Evolutionary conservation across 2,113 vertebrate species (phyloP).

Genomic region (Gracilinanus agilis): DNA sequence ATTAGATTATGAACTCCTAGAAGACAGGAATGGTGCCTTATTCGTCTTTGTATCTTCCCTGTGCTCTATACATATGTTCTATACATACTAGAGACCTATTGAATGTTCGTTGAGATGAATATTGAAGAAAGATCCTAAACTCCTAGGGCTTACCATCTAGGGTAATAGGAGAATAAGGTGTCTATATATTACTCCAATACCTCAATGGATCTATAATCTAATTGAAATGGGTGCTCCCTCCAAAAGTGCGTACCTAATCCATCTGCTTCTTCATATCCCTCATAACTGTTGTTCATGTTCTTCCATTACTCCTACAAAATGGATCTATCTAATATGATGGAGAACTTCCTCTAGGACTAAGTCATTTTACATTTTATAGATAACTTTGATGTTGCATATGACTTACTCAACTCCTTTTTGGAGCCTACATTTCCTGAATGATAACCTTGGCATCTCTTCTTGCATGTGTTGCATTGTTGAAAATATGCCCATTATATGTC

Average conservation of each 20-base stretch:
- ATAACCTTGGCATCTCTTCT: background rate
- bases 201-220: background rate
- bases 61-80: background rate
- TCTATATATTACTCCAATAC: background rate
- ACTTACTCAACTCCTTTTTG: background rate
- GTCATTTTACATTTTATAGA: background rate
- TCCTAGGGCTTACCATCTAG: background rate
- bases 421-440: background rate
- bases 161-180: background rate
- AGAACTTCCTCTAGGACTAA: background rate
- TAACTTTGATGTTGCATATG: background rate
- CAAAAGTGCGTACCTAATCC: background rate
- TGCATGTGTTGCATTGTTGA: background rate
- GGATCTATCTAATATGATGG: background rate
- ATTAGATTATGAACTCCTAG: background rate
- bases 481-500: background rate
- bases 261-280: background rate
- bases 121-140: background rate
- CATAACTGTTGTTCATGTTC: background rate
- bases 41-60: background rate
- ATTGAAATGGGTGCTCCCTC: background rate
- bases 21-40: background rate
- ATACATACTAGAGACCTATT: background rate
- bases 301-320: background rate
- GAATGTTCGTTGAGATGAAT: background rate